A percentile compares a stretch with the other conserved stretches of the same genome.
phyloP scores from a whole-genome alignment of 2,113 vertebrate genomes.

The Paedocypris sp. region DNA sequence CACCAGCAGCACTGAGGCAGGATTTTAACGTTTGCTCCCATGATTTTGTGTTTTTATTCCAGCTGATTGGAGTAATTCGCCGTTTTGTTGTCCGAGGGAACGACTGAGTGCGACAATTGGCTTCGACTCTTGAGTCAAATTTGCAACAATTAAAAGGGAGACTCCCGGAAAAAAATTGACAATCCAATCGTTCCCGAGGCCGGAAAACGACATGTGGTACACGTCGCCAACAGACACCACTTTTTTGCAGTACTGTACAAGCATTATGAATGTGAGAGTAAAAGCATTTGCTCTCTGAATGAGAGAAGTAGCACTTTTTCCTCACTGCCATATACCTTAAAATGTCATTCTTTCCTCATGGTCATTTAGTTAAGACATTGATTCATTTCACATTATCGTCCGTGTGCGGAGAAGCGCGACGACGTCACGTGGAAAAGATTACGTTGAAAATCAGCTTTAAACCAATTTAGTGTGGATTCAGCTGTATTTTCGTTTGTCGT shows the following conservation, averaged over 20 bases:
- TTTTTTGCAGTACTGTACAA: conserved; percentile 33
- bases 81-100: too few relatives aligned
- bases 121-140: too few relatives aligned
- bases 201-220: too few relatives aligned
- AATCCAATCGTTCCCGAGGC: too few relatives aligned
- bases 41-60: too few relatives aligned
- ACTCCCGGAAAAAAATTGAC: too few relatives aligned
- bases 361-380: conserved; percentile 2
- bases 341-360: conserved; percentile 11
- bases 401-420: background rate
- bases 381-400: background rate
- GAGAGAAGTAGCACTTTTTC: conserved; percentile 41
- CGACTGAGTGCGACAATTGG: too few relatives aligned
- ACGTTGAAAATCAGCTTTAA: conserved; percentile 32
- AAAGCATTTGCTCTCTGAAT: conserved; percentile 23
- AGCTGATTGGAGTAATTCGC: too few relatives aligned
- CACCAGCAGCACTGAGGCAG: too few relatives aligned
- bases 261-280: conserved; percentile 35
- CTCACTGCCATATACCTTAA: conserved; percentile 45
- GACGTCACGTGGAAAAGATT: too few relatives aligned
- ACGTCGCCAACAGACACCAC: conserved; percentile 8
- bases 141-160: too few relatives aligned
- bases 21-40: too few relatives aligned
- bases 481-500: conserved; percentile 35
- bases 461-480: background rate